These are phyloP conservation scores for Leptodirus hochenwartii DNA, from an alignment of 2,888 invertebrate genomes.

Conservation along the genomic window DNA sequence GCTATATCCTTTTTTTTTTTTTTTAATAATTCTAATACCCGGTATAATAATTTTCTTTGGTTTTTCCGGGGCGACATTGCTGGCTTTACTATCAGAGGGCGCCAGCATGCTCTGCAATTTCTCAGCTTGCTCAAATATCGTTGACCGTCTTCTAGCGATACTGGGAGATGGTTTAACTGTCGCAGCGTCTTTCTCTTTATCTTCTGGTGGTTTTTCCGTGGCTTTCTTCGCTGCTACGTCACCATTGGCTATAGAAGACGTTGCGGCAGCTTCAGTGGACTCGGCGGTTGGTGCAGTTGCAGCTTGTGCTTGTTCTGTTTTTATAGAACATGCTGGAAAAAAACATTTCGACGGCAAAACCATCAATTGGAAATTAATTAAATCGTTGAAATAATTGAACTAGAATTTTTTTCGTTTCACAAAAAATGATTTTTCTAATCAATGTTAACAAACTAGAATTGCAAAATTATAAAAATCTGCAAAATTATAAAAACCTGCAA, in stretches of 20 bases:
- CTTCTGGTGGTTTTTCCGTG: slow-evolving; percentile 6
- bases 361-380: too few species aligned
- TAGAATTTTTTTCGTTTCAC: too few species aligned
- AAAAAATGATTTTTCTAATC: too few species aligned
- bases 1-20: not conserved
- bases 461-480: too few species aligned
- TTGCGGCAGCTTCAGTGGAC: slow-evolving; percentile 8
- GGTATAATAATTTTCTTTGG: slow-evolving; percentile 73
- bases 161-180: slow-evolving; percentile 20
- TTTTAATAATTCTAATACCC: slow-evolving; percentile 18
- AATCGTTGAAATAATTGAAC: too few species aligned
- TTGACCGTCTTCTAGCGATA: slow-evolving; percentile 42
- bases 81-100: slow-evolving; percentile 22
- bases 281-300: slow-evolving; percentile 10
- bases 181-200: slow-evolving; percentile 13
- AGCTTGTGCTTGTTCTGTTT: too few species aligned
- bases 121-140: slow-evolving; percentile 51
- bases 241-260: slow-evolving; percentile 11
- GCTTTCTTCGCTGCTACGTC: slow-evolving; percentile 3
- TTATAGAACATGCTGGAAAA: too few species aligned
- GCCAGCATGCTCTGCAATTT: slow-evolving; percentile 41
- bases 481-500: too few species aligned
- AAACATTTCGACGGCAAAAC: too few species aligned
- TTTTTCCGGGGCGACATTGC: slow-evolving; percentile 28
- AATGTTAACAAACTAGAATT: too few species aligned